Percentiles rank a stretch among this genome's conserved stretches.
phyloP scores from a whole-genome alignment of 1,140 invertebrate species.

The Temnothorax curvispinosus region DNA sequence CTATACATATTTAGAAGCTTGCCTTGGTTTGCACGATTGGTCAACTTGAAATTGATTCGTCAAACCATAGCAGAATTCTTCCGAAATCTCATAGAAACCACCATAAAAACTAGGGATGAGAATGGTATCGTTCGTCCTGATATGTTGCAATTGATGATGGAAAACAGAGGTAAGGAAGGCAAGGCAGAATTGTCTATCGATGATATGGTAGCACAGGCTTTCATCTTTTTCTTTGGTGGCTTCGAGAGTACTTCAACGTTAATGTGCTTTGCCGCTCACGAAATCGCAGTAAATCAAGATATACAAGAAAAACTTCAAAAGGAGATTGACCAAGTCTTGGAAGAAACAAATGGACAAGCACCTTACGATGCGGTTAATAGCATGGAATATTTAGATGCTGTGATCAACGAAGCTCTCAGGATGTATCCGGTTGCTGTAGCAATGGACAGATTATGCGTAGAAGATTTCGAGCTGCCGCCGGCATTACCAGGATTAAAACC shows the following conservation, averaged over 20 bases:
- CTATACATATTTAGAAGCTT: neutral
- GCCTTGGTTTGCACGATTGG: neutral
- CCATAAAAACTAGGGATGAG: conserved; percentile 12
- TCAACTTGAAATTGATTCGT: conserved; percentile 6
- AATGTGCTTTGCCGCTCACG: conserved; percentile 83
- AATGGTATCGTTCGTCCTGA: conserved; percentile 36
- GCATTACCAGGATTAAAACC: conserved; percentile 60
- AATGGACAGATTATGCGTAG: conserved; percentile 85
- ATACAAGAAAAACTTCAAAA: conserved; percentile 86
- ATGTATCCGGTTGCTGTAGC: conserved; percentile 86
- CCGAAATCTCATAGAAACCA: neutral
- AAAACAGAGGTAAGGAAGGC: conserved; percentile 3
- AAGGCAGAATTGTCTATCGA: neutral
- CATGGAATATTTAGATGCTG: conserved; percentile 85
- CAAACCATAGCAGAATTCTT: conserved; percentile 4
- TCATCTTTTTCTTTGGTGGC: conserved; percentile 85
- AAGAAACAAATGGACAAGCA: conserved; percentile 78
- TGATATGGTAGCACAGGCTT: conserved; percentile 72
- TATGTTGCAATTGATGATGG: conserved; percentile 61
- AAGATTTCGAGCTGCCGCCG: conserved; percentile 84
- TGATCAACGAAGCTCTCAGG: conserved; percentile 87
- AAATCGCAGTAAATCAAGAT: conserved; percentile 86
- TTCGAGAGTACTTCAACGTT: conserved; percentile 87
- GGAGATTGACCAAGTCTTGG: conserved; percentile 85
- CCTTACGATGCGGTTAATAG: conserved; percentile 82